phyloP scores from a whole-genome alignment of 2,113 vertebrate species.

The Rousettus leschenaultii region DNA sequence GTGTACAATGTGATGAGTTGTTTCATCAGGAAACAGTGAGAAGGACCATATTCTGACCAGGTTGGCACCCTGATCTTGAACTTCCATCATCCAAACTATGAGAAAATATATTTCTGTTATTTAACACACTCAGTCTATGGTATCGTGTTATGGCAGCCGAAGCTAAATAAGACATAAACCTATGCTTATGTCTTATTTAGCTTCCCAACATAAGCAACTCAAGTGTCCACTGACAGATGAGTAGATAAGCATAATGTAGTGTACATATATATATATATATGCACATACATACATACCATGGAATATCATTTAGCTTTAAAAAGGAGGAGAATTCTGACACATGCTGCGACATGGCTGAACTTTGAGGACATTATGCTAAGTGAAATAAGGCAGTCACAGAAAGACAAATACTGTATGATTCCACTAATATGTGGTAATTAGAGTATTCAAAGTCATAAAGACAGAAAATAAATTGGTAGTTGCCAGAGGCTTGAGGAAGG shows the following conservation, averaged over 20 bases:
- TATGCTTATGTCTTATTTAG: too few species aligned
- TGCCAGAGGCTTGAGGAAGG: background rate
- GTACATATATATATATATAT: too few species aligned
- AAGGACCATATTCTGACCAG: background rate
- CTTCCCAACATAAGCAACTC: background rate
- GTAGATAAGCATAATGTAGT: background rate
- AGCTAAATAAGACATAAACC: background rate
- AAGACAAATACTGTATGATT: background rate
- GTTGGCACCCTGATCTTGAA: background rate
- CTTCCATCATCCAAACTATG: background rate
- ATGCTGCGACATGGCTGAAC: background rate
- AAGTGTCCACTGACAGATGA: background rate
- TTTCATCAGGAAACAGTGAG: background rate
- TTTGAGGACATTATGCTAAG: background rate
- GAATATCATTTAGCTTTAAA: background rate
- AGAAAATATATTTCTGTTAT: background rate
- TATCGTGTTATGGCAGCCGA: background rate
- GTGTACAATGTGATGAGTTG: background rate
- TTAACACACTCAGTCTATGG: background rate
- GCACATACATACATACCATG: too few species aligned
- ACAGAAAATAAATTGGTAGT: background rate
- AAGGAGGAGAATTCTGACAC: background rate
- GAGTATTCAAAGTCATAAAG: background rate
- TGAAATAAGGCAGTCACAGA: background rate
- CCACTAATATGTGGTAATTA: background rate